Base-by-base conservation (phyloP, 2,113 vertebrate genomes). In the Tyrannus savana region DNA sequence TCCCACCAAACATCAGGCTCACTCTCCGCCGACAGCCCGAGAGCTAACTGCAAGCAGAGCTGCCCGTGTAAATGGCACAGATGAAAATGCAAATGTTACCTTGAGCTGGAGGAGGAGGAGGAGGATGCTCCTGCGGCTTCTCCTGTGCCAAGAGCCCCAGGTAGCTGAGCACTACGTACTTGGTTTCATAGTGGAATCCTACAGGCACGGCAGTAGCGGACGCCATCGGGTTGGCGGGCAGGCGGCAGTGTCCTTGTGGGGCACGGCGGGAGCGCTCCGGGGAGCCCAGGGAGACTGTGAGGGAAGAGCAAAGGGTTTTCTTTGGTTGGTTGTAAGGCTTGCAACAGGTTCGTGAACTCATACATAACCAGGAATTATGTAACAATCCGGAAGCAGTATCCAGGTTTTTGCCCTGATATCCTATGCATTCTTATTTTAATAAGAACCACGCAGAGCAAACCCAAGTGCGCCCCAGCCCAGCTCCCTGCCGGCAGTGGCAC, bases 151-250 rank as follows among this genome's bases (percentile, higher is more conserved):
- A 23, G 72, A 99, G 97, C 89, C 99, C 98, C 97, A 99, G 96
- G 97, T 99, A 99, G 97, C 97, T 99, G 97, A 99, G 99, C 94
- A 99, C 98, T 44, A 99, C 98, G 27, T 98, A 99, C 91, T 98
- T 98, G 91, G 99, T 99, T 98, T 99, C 99, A 94, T 98, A 99
- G 96, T 98, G 99, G 95, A 99, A 99, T 96, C 98, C 98, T 96
- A 98, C 98, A 98, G 99, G 98, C 98, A 99, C 97, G 37, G 98
- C 89, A 96, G 97, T 44, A 64, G 97, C 96, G 81, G 98, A 97
- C 97, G 98, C 98, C 98, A 98, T 98, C 28, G 73, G 96, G 68
- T 39, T 95, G 88, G 69, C 94, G 69, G 73, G 84, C 46, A 78
- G 33, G 52, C 7, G 39, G 90, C 86, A 50, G 46, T 9, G 84